These are phyloP conservation scores for Xenops minutus DNA, from an alignment of 2,797 vertebrate species.

Conservation along the genomic window DNA sequence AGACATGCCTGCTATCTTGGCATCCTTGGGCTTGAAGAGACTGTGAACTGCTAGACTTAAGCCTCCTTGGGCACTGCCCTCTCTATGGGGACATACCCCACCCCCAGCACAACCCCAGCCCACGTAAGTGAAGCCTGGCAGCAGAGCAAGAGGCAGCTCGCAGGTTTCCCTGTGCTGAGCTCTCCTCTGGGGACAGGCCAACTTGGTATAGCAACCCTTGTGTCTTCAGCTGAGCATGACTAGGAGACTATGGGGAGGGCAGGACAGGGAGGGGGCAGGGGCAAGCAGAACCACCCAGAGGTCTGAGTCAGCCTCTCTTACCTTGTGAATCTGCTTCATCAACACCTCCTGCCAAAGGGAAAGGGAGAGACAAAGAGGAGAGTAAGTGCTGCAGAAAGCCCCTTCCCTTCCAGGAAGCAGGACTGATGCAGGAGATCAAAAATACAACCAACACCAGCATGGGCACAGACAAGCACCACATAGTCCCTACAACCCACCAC, in stretches of 20 bases:
- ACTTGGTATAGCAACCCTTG: rapidly evolving
- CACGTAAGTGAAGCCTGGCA: not conserved
- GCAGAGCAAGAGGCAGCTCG: rapidly evolving
- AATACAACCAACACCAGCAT: not conserved
- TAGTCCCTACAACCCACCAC: not conserved
- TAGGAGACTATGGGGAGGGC: not conserved
- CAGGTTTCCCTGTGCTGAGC: not conserved
- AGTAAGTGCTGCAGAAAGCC: constrained; percentile 3
- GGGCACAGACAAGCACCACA: not conserved
- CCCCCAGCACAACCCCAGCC: not conserved
- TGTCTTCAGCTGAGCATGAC: not conserved
- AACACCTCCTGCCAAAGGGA: constrained; percentile 87
- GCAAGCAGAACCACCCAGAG: not conserved
- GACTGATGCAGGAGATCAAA: not conserved
- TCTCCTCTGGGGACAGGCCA: not conserved
- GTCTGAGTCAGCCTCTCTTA: constrained; percentile 69
- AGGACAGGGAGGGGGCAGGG: too few relatives aligned
- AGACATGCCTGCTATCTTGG: not conserved
- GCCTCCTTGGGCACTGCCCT: not conserved
- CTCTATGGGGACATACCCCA: not conserved
- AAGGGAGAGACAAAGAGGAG: not conserved
- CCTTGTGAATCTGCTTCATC: constrained; percentile 99
- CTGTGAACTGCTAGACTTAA: not conserved
- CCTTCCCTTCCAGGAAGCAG: not conserved
- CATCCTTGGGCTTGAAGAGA: not conserved